Conservation (phyloP, 1,140 invertebrate species). For the Forficula auricularia region DNA sequence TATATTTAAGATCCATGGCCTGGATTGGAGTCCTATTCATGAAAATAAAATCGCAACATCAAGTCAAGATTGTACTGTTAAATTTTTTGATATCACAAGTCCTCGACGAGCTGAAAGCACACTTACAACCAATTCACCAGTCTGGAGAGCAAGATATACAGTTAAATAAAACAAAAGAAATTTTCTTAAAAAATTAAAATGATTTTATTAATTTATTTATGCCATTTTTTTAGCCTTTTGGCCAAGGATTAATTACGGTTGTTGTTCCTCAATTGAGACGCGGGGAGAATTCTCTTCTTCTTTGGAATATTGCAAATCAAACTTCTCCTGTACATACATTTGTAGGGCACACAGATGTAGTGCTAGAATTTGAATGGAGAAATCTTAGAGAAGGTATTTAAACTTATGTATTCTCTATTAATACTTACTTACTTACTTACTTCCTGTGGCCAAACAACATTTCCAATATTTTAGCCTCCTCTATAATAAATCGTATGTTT, state of each 20-base stretch:
- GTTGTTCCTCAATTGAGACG: conserved; percentile 62
- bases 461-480: no score
- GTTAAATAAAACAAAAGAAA: conserved; percentile 24
- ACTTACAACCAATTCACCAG: conserved; percentile 68
- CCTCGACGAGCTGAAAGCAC: conserved; percentile 62
- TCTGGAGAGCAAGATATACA: conserved; percentile 84
- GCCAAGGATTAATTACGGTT: conserved; percentile 76
- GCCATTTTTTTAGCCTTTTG: conserved; percentile 70
- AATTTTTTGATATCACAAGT: conserved; percentile 83
- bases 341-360: conserved; percentile 81
- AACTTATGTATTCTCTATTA: neutral
- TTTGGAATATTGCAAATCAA: conserved; percentile 62
- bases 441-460: no score
- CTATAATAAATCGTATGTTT: no score
- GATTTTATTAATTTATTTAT: no score
- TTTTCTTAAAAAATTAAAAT: no score
- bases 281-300: conserved; percentile 61
- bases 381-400: conserved; percentile 28
- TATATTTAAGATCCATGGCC: conserved; percentile 56
- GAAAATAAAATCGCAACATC: conserved; percentile 79
- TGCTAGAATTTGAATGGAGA: conserved; percentile 87
- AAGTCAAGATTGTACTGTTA: conserved; percentile 86
- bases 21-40: conserved; percentile 79
- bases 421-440: neutral
- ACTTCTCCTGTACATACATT: conserved; percentile 66